Evolutionary conservation across 2,113 vertebrate genomes (phyloP).

Genomic region (Chlorodrepanis virens): DNA sequence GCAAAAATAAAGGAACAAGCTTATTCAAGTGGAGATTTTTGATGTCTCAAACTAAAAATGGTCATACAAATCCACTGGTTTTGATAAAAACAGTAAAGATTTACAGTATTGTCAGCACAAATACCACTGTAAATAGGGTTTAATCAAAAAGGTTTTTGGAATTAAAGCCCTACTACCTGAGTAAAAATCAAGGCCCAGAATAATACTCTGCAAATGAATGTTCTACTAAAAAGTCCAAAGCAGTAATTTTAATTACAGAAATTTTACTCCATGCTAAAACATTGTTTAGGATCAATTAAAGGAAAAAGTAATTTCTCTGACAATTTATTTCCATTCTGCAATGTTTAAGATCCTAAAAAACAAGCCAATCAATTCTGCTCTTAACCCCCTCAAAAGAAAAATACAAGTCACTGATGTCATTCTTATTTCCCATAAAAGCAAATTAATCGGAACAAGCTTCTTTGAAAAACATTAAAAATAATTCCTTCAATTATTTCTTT

Average conservation of each 20-base stretch:
- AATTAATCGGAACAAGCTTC: slow-evolving; percentile 29
- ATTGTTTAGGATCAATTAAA: slow-evolving; percentile 7
- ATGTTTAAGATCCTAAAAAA: slow-evolving; percentile 18
- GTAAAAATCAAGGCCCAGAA: neutral
- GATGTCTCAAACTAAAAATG: neutral
- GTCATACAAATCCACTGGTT: neutral
- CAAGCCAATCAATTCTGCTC: neutral
- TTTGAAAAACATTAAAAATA: slow-evolving; percentile 14
- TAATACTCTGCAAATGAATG: neutral
- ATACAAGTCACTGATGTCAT: neutral
- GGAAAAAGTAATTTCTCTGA: neutral
- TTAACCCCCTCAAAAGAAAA: neutral
- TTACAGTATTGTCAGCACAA: neutral
- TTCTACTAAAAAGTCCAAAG: neutral
- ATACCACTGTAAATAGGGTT: neutral
- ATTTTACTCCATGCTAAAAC: neutral
- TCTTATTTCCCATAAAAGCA: slow-evolving; percentile 43
- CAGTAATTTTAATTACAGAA: neutral
- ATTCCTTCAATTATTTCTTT: slow-evolving; percentile 31
- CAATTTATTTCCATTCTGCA: neutral
- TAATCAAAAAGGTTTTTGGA: neutral
- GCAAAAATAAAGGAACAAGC: neutral
- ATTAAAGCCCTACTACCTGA: neutral
- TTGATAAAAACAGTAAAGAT: neutral
- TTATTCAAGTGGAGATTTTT: neutral